Conservation (phyloP, 2,113 vertebrate genomes). For the Abramis brama region DNA sequence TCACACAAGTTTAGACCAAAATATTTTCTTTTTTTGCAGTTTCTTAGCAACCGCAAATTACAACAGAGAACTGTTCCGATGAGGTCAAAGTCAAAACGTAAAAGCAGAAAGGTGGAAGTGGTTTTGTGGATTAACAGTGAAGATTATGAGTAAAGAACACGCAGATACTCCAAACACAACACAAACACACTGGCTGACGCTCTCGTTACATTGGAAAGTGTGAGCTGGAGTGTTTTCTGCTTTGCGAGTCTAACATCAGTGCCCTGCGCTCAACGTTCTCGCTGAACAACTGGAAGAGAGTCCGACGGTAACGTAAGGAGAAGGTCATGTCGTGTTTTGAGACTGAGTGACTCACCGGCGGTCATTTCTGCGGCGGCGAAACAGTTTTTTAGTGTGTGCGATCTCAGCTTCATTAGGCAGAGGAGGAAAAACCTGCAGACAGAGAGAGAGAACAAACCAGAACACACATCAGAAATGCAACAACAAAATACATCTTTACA, state of each 20-base stretch:
- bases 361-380: conserved; percentile 89
- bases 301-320: background rate
- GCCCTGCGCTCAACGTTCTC: background rate
- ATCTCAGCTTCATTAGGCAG: conserved; percentile 94
- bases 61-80: conserved; percentile 72
- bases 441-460: conserved; percentile 1
- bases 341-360: conserved; percentile 80
- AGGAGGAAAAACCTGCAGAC: conserved; percentile 85
- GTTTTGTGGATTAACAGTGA: conserved; percentile 37
- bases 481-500: background rate
- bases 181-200: background rate
- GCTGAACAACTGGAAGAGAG: background rate
- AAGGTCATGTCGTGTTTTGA: too few species aligned
- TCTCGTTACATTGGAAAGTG: background rate
- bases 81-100: conserved; percentile 69
- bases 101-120: conserved; percentile 50
- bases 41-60: conserved; percentile 76
- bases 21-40: conserved; percentile 75
- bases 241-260: background rate
- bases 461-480: background rate
- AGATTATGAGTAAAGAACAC: conserved; percentile 43
- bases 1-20: conserved; percentile 68
- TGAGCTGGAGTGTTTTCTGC: background rate
- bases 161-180: conserved; percentile 6
- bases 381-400: conserved; percentile 95